Base-by-base conservation (phyloP, 2,113 vertebrate species). In the Caracal caracal region DNA sequence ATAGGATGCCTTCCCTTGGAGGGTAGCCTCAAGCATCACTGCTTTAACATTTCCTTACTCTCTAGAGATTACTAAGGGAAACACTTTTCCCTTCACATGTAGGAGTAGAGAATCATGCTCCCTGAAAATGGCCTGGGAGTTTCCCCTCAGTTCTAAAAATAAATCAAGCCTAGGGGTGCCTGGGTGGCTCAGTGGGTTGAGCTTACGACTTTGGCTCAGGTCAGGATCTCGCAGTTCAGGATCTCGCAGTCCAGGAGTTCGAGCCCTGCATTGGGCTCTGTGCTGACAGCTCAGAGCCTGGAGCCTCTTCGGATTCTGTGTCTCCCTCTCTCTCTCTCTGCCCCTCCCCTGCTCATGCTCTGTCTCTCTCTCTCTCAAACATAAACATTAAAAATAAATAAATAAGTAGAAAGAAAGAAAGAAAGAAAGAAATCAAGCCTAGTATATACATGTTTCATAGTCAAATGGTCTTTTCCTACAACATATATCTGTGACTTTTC, bases 381-480 rank as follows among this genome's bases (percentile, higher is more conserved):
- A 22, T 59, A 59, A 59, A 59, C 20, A 59, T 59, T 59, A 59
- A 59, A 59, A 59, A 59, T 2, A 59, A 22, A 59, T 20, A 59
- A 59, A 8, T 20, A 40, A 40, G 40, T 6, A 5, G 6, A 43
- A 40, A 43, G 7, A 43, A 53, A 19, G 53, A 53, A 53, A 59
- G 22, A 59, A 22, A 86, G 89, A 76, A 89, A 82, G 63, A 92
- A 53, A 61, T 33, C 49, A 80, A 79, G 28, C 71, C 49, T 61
- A 51, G 4, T 40, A 26, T 53, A 51, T 22, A 47, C 10, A 51
- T 63, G 35, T 84, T 75, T 88, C 24, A 49, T 19, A 33, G 56
- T 63, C 80, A 96, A 96, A 43, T 65, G 10, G 90, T 59, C 68
- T 91, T 88, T 92, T 30, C 17, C 56, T 33, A 86, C 19, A 85